A percentile compares a stretch with the other conserved stretches of the same genome.
phyloP scores from a whole-genome alignment of 2,797 vertebrate species.

The Diglossa cyanea region DNA sequence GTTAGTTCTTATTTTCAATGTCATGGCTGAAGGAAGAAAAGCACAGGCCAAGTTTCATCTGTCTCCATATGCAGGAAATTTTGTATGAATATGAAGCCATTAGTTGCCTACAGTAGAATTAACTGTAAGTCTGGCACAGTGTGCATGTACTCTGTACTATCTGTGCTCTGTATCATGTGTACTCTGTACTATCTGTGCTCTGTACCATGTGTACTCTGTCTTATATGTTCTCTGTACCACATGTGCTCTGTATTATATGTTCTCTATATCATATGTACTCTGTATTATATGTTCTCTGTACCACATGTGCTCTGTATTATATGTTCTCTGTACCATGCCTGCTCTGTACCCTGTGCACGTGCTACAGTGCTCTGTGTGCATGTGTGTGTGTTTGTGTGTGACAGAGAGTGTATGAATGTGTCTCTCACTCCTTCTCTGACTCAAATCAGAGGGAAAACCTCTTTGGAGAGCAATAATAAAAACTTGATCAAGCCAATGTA shows the following conservation, averaged over 20 bases:
- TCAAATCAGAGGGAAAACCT: neutral
- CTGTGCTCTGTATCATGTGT: neutral
- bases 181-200: too few relatives aligned
- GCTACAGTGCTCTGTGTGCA: fast-evolving
- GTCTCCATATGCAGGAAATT: neutral
- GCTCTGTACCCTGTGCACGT: neutral
- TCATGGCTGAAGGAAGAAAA: neutral
- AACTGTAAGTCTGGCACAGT: neutral
- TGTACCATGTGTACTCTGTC: neutral
- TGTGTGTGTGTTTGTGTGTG: fast-evolving
- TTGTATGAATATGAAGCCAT: neutral
- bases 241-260: too few relatives aligned
- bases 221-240: neutral
- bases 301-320: neutral
- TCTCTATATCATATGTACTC: too few relatives aligned
- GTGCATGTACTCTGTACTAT: neutral
- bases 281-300: too few relatives aligned
- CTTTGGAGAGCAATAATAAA: neutral
- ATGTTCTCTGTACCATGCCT: too few relatives aligned
- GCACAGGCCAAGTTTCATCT: neutral
- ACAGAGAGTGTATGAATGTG: neutral
- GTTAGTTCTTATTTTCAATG: neutral
- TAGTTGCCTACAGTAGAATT: neutral
- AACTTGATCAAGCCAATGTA: neutral
- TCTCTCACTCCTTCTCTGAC: neutral